These are phyloP conservation scores for Chloromyia formosa DNA, from an alignment of 2,888 invertebrate species.

Conservation along the genomic window DNA sequence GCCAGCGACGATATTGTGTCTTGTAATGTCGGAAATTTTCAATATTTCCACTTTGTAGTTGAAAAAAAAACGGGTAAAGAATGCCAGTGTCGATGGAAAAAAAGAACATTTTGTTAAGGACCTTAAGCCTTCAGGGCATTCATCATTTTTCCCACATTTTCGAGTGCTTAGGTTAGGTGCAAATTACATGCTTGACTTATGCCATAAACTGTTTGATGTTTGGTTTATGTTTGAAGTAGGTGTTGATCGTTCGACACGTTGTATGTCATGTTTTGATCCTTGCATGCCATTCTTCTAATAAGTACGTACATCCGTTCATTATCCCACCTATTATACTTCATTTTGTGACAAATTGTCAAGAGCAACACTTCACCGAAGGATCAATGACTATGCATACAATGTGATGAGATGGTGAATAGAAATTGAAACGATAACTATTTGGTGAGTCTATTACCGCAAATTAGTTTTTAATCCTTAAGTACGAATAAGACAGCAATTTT, in stretches of 20 bases:
- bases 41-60: slow-evolving; percentile 19
- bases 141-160: slow-evolving; percentile 41
- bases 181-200: slow-evolving; percentile 48
- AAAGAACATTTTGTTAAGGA: slow-evolving; percentile 5
- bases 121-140: slow-evolving; percentile 21
- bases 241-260: slow-evolving; percentile 32
- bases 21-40: slow-evolving; percentile 28
- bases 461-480: slow-evolving; percentile 6
- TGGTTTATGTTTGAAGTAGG: slow-evolving; percentile 34
- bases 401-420: not conserved
- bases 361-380: not conserved
- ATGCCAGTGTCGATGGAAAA: not conserved
- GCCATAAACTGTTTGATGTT: slow-evolving; percentile 27
- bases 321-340: not conserved
- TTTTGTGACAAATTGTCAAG: slow-evolving; percentile 18
- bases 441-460: not conserved
- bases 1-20: not conserved
- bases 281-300: slow-evolving; percentile 1
- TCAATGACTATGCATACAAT: not conserved
- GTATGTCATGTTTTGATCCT: slow-evolving; percentile 14
- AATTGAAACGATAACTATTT: no score
- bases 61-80: slow-evolving; percentile 1
- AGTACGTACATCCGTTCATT: slow-evolving; percentile 21
- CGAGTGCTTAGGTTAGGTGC: slow-evolving; percentile 44
- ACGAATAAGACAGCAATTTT: not conserved